Evolutionary conservation across 2,797 vertebrate species (phyloP).

Genomic region (Peromyscus aztecus): DNA sequence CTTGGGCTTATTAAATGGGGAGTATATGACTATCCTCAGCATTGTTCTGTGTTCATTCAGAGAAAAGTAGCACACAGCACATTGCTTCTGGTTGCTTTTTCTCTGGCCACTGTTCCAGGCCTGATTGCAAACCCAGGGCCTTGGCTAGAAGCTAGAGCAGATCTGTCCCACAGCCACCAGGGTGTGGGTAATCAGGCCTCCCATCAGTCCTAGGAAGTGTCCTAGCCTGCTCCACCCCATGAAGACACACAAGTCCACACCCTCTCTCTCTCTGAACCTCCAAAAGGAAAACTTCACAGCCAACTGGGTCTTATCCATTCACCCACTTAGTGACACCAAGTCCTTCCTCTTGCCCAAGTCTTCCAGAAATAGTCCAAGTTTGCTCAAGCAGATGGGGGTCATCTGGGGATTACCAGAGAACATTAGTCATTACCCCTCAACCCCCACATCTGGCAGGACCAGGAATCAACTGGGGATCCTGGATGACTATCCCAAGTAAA

Average conservation of each 20-base stretch:
- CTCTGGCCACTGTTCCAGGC: not conserved
- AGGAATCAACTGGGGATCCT: not conserved
- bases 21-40: not conserved
- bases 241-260: not conserved
- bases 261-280: not conserved
- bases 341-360: slow-evolving; percentile 14
- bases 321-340: not conserved
- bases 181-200: rapidly evolving
- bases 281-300: not conserved
- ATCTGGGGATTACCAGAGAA: not conserved
- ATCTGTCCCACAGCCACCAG: not conserved
- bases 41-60: not conserved
- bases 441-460: not conserved
- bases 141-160: not conserved
- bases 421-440: not conserved
- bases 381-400: slow-evolving; percentile 16
- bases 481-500: not conserved
- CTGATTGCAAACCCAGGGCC: not conserved
- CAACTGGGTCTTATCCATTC: not conserved
- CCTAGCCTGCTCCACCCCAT: rapidly evolving
- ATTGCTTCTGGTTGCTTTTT: rapidly evolving
- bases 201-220: not conserved
- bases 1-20: not conserved
- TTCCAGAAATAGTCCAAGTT: slow-evolving; percentile 1
- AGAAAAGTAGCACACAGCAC: rapidly evolving